These are phyloP conservation scores for Pachyrhynchus sulphureomaculatus DNA, from an alignment of 1,140 invertebrate genomes.

Conservation along the genomic window DNA sequence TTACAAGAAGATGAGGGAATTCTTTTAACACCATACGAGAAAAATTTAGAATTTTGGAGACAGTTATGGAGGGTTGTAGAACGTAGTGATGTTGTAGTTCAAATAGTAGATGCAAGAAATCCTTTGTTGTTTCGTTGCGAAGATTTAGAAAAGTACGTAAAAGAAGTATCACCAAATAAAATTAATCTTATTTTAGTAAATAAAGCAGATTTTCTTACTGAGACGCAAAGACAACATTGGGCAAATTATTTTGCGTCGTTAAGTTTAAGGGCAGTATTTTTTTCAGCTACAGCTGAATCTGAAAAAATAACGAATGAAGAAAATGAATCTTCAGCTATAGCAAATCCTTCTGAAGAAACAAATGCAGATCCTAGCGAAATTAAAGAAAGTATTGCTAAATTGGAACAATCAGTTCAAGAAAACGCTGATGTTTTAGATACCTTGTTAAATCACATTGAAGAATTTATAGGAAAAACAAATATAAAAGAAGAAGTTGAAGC, in stretches of 20 bases:
- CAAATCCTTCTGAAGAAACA: not conserved
- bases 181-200: constrained; percentile 87
- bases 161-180: constrained; percentile 78
- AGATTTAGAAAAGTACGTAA: constrained; percentile 93
- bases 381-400: constrained; percentile 38
- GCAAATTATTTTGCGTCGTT: constrained; percentile 78
- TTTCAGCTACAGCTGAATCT: constrained; percentile 68
- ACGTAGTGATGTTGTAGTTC: constrained; percentile 90
- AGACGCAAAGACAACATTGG: constrained; percentile 82
- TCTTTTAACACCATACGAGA: constrained; percentile 94
- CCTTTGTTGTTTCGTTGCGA: constrained; percentile 91
- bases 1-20: constrained; percentile 81
- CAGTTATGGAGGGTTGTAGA: constrained; percentile 98
- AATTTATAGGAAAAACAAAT: constrained; percentile 26
- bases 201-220: constrained; percentile 93
- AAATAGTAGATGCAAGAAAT: constrained; percentile 97
- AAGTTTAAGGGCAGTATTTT: constrained; percentile 75
- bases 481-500: constrained; percentile 8
- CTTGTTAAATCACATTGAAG: constrained; percentile 46
- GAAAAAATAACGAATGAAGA: constrained; percentile 51
- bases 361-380: constrained; percentile 37
- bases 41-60: constrained; percentile 97
- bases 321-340: constrained; percentile 34
- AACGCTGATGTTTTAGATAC: constrained; percentile 54
- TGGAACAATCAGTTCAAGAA: constrained; percentile 50